Percentiles rank a stretch among this genome's conserved stretches.
These are phyloP conservation scores for Psittacula echo DNA, from an alignment of 2,797 vertebrate genomes.

Conservation along the genomic window DNA sequence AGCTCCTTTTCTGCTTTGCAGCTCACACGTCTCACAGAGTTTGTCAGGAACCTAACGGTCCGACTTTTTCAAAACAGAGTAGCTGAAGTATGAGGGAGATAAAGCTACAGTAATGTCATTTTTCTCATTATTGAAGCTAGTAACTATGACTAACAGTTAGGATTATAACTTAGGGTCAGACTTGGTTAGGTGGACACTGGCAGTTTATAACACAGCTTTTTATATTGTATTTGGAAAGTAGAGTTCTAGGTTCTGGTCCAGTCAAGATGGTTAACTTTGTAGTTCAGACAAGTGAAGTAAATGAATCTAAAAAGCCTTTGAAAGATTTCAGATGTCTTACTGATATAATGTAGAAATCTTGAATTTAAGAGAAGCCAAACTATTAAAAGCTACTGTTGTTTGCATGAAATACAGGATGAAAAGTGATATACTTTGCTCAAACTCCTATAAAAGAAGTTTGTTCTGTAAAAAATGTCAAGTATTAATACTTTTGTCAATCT, in stretches of 20 bases:
- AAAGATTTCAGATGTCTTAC: background rate
- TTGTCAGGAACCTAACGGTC: background rate
- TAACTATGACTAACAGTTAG: background rate
- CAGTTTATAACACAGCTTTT: background rate
- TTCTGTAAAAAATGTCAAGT: background rate
- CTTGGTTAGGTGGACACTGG: background rate
- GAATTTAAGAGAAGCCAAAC: background rate
- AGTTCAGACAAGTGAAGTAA: background rate
- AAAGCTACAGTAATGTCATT: background rate
- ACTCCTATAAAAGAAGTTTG: background rate
- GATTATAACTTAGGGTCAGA: background rate
- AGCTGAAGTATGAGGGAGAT: background rate
- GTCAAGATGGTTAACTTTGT: background rate
- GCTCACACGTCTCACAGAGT: background rate
- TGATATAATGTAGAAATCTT: background rate
- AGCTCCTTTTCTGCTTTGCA: background rate
- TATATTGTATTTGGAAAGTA: background rate
- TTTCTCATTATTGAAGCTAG: background rate
- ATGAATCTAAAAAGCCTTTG: background rate
- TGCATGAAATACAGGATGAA: background rate
- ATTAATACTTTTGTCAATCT: background rate
- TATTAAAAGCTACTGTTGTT: background rate
- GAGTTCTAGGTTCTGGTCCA: background rate
- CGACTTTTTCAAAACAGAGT: background rate
- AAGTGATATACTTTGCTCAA: background rate